Evolutionary conservation across 1,140 invertebrate species (phyloP).

Genomic region (Magallana angulata): DNA sequence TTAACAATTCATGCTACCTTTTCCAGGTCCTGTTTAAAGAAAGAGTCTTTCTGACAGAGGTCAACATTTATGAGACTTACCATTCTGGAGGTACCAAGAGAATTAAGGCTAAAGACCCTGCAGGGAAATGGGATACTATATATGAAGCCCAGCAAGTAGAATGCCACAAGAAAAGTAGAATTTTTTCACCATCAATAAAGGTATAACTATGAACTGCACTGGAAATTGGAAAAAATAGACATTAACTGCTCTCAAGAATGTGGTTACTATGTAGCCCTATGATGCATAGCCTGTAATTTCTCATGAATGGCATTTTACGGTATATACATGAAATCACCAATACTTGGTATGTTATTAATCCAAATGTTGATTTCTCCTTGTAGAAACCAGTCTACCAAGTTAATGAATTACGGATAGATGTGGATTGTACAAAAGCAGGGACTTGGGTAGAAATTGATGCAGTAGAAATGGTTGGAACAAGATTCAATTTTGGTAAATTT

Average conservation of each 20-base stretch:
- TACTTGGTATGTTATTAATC: too few species aligned
- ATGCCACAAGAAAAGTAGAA: conserved; percentile 38
- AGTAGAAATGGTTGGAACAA: conserved; percentile 50
- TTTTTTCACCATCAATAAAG: conserved; percentile 51
- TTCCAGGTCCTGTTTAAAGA: conserved; percentile 14
- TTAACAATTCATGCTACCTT: not conserved
- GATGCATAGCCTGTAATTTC: too few species aligned
- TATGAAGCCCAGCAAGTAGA: conserved; percentile 31
- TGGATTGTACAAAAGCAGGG: conserved; percentile 43
- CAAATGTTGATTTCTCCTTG: not conserved
- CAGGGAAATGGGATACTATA: conserved; percentile 42
- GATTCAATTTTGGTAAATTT: conserved; percentile 51
- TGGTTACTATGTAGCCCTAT: too few species aligned
- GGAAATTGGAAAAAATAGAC: too few species aligned
- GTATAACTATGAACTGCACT: conserved; percentile 19
- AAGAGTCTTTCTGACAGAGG: conserved; percentile 43
- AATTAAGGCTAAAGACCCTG: conserved; percentile 45
- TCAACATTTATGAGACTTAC: conserved; percentile 62
- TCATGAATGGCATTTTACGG: too few species aligned
- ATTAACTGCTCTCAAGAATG: too few species aligned
- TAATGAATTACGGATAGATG: conserved; percentile 53
- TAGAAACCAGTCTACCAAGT: conserved; percentile 21
- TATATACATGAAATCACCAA: too few species aligned
- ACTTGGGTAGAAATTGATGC: conserved; percentile 63
- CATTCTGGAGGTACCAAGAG: conserved; percentile 54